A percentile compares a stretch with the other conserved stretches of the same genome.
These are phyloP conservation scores for Huso huso DNA, from an alignment of 2,797 vertebrate genomes.

Conservation along the genomic window DNA sequence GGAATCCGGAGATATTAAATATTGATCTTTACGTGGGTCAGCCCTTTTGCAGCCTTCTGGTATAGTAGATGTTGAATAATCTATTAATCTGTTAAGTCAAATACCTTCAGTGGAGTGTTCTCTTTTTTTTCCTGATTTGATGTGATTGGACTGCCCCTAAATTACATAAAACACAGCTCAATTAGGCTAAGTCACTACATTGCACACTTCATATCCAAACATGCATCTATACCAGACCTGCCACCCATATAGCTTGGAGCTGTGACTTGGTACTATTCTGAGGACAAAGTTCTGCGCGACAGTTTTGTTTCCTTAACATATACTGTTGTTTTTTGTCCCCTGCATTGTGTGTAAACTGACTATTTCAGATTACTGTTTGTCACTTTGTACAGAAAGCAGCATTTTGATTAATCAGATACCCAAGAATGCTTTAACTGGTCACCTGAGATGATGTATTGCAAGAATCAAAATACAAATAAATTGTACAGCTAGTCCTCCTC, in stretches of 20 bases:
- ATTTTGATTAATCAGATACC: slow-evolving; percentile 9
- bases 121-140: too few species aligned
- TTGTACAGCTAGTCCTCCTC: neutral
- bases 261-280: slow-evolving; percentile 1
- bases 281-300: too few species aligned
- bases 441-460: slow-evolving; percentile 1
- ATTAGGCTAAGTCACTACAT: slow-evolving; percentile 41
- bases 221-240: slow-evolving; percentile 30
- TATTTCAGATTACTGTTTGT: too few species aligned
- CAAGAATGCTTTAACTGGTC: neutral
- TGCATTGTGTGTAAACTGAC: too few species aligned
- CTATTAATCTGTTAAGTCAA: too few species aligned
- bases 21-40: slow-evolving; percentile 28
- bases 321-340: too few species aligned
- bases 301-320: too few species aligned
- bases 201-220: slow-evolving; percentile 49
- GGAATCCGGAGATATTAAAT: slow-evolving; percentile 22
- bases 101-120: too few species aligned
- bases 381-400: neutral
- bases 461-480: slow-evolving; percentile 11
- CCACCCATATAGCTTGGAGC: slow-evolving; percentile 2
- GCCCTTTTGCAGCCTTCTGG: slow-evolving; percentile 12
- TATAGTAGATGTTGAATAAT: slow-evolving; percentile 1
- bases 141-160: slow-evolving; percentile 36
- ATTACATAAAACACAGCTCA: slow-evolving; percentile 51